phyloP scores from a whole-genome alignment of 1,140 invertebrate genomes.

The Heliconius hermathena region DNA sequence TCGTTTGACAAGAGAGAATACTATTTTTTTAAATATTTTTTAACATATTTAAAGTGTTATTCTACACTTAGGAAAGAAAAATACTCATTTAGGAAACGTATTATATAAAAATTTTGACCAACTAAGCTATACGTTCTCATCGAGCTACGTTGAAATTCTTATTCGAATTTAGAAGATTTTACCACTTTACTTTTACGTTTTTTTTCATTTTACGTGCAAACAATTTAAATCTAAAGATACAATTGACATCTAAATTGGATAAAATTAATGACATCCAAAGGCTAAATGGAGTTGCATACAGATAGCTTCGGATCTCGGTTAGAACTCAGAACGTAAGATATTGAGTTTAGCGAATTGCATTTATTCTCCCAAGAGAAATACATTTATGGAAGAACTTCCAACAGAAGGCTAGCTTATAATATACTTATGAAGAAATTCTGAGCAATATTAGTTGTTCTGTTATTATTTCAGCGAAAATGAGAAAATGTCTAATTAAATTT shows the following conservation, averaged over 20 bases:
- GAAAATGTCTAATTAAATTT: conserved; percentile 13
- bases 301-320: conserved; percentile 27
- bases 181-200: too few species aligned
- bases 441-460: conserved; percentile 1
- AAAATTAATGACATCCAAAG: conserved; percentile 32
- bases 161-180: too few species aligned
- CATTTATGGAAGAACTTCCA: conserved; percentile 28
- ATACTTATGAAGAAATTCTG: conserved; percentile 14
- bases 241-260: conserved; percentile 21
- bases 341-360: conserved; percentile 44
- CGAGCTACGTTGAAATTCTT: too few species aligned
- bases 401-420: conserved; percentile 11
- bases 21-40: too few species aligned
- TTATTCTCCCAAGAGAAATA: conserved; percentile 38
- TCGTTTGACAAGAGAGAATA: too few species aligned
- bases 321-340: conserved; percentile 37
- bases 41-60: too few species aligned
- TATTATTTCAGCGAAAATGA: conserved; percentile 2
- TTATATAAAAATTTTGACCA: too few species aligned
- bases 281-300: conserved; percentile 34
- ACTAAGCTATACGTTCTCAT: too few species aligned
- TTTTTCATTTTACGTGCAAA: too few species aligned
- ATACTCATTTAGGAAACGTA: too few species aligned
- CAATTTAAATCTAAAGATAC: conserved; percentile 12
- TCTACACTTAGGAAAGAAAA: too few species aligned